phyloP scores from a whole-genome alignment of 2,113 vertebrate species.

The Albula glossodonta region DNA sequence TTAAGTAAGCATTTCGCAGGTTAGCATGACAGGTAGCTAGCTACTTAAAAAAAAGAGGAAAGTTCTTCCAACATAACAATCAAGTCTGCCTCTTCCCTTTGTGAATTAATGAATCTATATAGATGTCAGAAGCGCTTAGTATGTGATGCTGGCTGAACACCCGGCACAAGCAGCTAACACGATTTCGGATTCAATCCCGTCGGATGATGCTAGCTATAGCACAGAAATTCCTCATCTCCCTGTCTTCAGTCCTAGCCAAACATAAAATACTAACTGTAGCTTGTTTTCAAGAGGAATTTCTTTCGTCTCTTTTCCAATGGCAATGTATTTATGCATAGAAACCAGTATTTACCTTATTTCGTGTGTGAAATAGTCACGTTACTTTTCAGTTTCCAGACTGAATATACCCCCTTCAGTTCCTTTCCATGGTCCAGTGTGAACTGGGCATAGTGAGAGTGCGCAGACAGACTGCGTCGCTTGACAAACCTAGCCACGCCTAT shows the following conservation, averaged over 20 bases:
- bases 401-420: too few relatives aligned
- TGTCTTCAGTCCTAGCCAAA: neutral
- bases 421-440: neutral
- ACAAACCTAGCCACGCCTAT: slow-evolving; percentile 10
- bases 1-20: neutral
- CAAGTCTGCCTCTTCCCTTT: neutral
- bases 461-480: slow-evolving; percentile 11
- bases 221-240: neutral
- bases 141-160: neutral
- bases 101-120: neutral
- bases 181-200: neutral
- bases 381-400: too few relatives aligned
- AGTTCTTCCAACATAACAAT: neutral
- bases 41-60: neutral
- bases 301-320: neutral
- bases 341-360: neutral
- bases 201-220: neutral
- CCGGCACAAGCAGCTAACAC: neutral
- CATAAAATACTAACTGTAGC: neutral
- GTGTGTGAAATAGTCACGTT: neutral
- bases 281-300: neutral
- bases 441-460: slow-evolving; percentile 19
- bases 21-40: neutral
- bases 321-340: neutral
- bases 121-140: neutral